These are phyloP conservation scores for Pachliopta kotzebuea DNA, from an alignment of 2,888 invertebrate genomes.

Conservation along the genomic window DNA sequence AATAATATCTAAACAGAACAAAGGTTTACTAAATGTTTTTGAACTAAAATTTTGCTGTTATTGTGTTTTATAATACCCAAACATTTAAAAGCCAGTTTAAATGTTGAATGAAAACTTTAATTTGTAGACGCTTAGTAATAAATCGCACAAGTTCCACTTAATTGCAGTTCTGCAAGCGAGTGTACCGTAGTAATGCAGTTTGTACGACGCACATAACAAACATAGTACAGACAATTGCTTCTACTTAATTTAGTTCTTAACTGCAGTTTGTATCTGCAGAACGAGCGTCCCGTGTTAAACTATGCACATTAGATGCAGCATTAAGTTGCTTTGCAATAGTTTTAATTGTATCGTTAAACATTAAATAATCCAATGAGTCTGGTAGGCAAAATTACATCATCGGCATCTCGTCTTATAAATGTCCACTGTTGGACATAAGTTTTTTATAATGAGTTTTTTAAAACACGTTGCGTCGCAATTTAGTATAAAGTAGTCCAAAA, in stretches of 20 bases:
- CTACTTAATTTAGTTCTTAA: slow-evolving; percentile 51
- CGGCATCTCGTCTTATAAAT: no score
- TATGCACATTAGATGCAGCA: slow-evolving; percentile 39
- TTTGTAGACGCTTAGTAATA: slow-evolving; percentile 6
- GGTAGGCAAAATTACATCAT: not conserved
- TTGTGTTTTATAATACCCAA: not conserved
- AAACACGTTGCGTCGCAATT: no score
- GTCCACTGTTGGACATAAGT: no score
- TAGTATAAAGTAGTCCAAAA: no score
- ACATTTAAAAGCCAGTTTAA: not conserved
- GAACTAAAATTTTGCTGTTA: not conserved
- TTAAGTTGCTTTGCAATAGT: slow-evolving; percentile 33
- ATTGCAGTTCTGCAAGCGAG: slow-evolving; percentile 10
- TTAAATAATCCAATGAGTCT: not conserved
- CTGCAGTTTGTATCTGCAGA: slow-evolving; percentile 51
- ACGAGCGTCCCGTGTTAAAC: slow-evolving; percentile 43
- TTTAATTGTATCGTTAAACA: slow-evolving; percentile 1
- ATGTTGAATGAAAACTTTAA: slow-evolving; percentile 10
- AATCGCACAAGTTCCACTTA: slow-evolving; percentile 15
- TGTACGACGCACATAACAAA: slow-evolving; percentile 22
- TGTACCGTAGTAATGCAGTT: slow-evolving; percentile 14
- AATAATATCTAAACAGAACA: no score
- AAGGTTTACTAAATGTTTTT: not conserved
- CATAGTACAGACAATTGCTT: slow-evolving; percentile 40
- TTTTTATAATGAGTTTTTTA: no score